These are phyloP conservation scores for Electrophaes corylata DNA, from an alignment of 2,888 invertebrate genomes.

Conservation along the genomic window DNA sequence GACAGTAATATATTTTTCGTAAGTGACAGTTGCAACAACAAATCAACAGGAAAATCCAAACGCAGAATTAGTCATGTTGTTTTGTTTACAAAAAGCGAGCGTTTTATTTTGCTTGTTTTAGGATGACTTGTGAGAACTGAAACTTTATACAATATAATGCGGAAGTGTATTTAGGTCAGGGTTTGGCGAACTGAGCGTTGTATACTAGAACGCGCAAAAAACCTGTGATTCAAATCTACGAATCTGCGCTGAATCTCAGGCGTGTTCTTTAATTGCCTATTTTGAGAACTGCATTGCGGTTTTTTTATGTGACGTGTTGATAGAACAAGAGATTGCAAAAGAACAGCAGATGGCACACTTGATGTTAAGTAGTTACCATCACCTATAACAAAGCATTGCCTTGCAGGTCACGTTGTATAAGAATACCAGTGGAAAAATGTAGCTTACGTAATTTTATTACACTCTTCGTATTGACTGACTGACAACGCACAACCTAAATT, in stretches of 20 bases:
- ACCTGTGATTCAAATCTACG: not conserved
- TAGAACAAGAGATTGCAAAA: too few relatives aligned
- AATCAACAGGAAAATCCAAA: slow-evolving; percentile 27
- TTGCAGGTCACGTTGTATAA: too few relatives aligned
- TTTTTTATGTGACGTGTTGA: too few relatives aligned
- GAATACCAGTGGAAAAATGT: too few relatives aligned
- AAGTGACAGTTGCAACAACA: not conserved
- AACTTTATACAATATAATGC: slow-evolving; percentile 17
- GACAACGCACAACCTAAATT: too few relatives aligned
- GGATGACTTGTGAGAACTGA: slow-evolving; percentile 9
- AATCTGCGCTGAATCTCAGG: not conserved
- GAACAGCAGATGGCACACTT: too few relatives aligned
- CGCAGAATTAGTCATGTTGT: slow-evolving; percentile 28
- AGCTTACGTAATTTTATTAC: too few relatives aligned
- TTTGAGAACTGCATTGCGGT: not conserved
- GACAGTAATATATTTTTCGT: not conserved
- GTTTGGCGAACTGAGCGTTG: slow-evolving; percentile 10
- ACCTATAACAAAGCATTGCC: too few relatives aligned
- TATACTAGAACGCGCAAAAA: not conserved
- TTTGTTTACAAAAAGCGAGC: slow-evolving; percentile 20
- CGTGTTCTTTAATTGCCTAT: not conserved
- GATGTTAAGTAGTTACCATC: too few relatives aligned
- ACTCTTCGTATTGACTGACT: too few relatives aligned
- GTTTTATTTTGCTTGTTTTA: not conserved
- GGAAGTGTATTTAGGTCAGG: slow-evolving; percentile 24